Evolutionary conservation across 2,797 vertebrate genomes (phyloP), one percentile per base, ranked within the genome.

Genomic region (Spondyliosoma cantharus): DNA sequence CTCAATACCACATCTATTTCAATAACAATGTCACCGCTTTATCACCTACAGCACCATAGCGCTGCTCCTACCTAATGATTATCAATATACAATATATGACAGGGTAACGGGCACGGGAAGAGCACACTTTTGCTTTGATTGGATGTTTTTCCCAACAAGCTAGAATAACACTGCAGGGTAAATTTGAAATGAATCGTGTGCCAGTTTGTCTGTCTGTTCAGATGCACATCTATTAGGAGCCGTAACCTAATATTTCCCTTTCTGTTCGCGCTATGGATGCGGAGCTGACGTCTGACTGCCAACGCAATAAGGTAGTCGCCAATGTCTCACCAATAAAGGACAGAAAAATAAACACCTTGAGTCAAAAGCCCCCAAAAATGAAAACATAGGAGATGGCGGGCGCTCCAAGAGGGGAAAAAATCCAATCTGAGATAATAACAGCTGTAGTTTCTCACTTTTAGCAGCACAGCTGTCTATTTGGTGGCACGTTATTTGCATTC

Each of bases 401-500:
- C 49, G 76, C 86, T 87, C 81, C 82, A 84, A 91, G 89, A 90
- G 83, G 78, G 77, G 80, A 86, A 89, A 91, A 87, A 94, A 94
- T 94, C 91, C 91, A 93, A 94, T 94, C 93, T 91, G 89, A 88
- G 91, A 95, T 95, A 97, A 97, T 96, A 97, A 96, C 94, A 96
- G 95, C 94, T 93, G 93, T 94, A 95, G 94, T 93, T 95, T 96
- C 94, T 95, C 96, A 96, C 95, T 97, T 96, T 95, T 96, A 94
- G 95, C 87, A 93, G 94, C 93, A 95, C 95, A 94, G 95, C 95
- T 96, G 93, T 96, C 94, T 94, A 93, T 95, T 96, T 95, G 95
- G 93, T 94, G 96, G 96, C 95, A 96, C 95, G 95, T 96, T 97
- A 98, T 99, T 99, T 98, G 97, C 97, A 98, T 98, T 98, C 96